These are phyloP conservation scores for Luperina testacea DNA, from an alignment of 2,888 invertebrate genomes.

Conservation along the genomic window DNA sequence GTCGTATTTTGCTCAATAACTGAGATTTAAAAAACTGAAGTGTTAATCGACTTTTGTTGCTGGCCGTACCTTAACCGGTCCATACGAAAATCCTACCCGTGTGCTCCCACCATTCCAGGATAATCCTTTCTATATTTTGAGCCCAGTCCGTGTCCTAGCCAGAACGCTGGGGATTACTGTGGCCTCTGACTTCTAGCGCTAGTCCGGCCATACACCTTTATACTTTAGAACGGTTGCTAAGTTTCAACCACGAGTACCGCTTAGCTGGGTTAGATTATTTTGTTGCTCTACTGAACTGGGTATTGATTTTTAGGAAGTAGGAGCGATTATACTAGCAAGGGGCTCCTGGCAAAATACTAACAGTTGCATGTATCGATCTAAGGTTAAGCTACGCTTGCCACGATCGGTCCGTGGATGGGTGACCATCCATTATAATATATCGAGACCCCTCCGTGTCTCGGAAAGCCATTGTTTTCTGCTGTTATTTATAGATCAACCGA, in stretches of 20 bases:
- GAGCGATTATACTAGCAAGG: background rate
- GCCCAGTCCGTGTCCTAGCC: slow-evolving; percentile 49
- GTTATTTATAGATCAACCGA: background rate
- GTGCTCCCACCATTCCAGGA: slow-evolving; percentile 43
- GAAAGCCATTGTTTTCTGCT: background rate
- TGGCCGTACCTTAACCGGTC: background rate
- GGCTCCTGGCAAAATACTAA: background rate
- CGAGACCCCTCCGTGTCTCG: fast-evolving
- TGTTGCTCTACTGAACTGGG: background rate
- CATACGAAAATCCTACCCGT: slow-evolving; percentile 6
- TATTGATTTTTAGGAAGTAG: background rate
- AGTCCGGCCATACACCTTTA: slow-evolving; percentile 31
- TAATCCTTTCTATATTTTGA: slow-evolving; percentile 67
- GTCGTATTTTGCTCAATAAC: too few species aligned
- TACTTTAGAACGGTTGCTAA: slow-evolving; percentile 29
- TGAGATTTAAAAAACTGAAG: too few species aligned
- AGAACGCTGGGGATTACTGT: slow-evolving; percentile 52
- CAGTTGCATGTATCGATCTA: background rate
- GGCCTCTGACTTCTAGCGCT: slow-evolving; percentile 37
- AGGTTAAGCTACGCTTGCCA: background rate
- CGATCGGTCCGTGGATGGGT: background rate
- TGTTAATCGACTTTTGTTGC: too few species aligned
- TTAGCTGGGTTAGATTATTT: background rate
- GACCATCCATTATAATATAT: background rate
- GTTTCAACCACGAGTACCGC: background rate